These are phyloP conservation scores for Calliscelio sp. DNA, from an alignment of 2,888 invertebrate genomes.

Conservation along the genomic window DNA sequence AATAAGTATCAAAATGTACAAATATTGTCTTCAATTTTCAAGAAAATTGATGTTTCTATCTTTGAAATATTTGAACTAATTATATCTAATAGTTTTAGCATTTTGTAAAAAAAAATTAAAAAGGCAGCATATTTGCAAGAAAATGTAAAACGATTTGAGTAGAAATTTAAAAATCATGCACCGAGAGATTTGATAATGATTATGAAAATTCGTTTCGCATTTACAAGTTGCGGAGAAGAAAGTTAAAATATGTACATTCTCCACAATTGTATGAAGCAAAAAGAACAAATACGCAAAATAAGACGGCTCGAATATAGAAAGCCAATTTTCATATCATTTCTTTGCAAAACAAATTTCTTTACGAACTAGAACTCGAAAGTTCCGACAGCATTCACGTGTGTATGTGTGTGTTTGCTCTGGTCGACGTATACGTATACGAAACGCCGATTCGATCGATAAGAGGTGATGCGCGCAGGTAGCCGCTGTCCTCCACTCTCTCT, in stretches of 20 bases:
- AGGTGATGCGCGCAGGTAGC: conserved; percentile 65
- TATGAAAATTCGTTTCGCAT: conserved; percentile 22
- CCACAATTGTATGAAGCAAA: conserved; percentile 23
- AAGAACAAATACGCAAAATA: conserved; percentile 19
- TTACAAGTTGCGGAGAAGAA: conserved; percentile 13
- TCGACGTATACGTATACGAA: conserved; percentile 3
- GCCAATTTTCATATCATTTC: conserved; percentile 62
- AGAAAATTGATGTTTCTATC: too few species aligned
- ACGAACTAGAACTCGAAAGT: conserved; percentile 40
- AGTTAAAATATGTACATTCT: conserved; percentile 28
- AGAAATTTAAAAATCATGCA: neutral
- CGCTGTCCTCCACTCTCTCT: conserved; percentile 46
- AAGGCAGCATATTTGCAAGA: too few species aligned
- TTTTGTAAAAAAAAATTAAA: too few species aligned
- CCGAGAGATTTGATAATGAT: conserved; percentile 16
- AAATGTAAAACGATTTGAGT: conserved; percentile 2
- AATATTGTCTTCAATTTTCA: too few species aligned
- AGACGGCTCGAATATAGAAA: conserved; percentile 43
- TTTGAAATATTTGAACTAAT: too few species aligned
- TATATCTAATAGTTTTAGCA: too few species aligned
- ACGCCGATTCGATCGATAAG: conserved; percentile 53
- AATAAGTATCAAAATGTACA: too few species aligned
- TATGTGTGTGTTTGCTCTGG: neutral
- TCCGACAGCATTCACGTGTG: neutral
- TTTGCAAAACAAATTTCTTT: conserved; percentile 52